Conservation (phyloP, 2,113 vertebrate genomes). For the Gavia stellata region DNA sequence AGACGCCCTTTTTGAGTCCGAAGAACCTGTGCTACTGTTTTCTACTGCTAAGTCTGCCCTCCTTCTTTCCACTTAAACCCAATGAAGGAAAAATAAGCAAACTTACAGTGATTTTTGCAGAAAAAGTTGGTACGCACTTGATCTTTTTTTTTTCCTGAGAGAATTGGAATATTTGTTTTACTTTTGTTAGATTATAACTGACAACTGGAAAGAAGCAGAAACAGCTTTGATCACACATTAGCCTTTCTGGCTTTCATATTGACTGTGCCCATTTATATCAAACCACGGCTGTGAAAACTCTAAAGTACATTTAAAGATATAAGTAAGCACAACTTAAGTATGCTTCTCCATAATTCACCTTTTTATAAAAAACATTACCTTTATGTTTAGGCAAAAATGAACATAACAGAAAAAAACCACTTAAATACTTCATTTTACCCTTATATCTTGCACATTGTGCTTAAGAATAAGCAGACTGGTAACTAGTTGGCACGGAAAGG, state of each 20-base stretch:
- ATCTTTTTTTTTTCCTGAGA: background rate
- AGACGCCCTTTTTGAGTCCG: background rate
- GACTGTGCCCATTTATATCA: conserved; percentile 78
- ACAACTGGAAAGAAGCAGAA: background rate
- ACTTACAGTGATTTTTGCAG: background rate
- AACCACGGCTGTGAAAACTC: conserved; percentile 30
- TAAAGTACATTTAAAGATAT: background rate
- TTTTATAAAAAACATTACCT: conserved; percentile 3
- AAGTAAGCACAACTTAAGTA: background rate
- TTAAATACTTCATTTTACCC: conserved; percentile 31
- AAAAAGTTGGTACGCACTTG: background rate
- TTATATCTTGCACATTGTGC: background rate
- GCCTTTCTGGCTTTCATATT: conserved; percentile 33
- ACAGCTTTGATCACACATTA: background rate
- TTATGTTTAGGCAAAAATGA: conserved; percentile 35
- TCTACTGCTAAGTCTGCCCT: background rate
- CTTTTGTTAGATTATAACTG: background rate
- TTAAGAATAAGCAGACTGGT: conserved; percentile 51
- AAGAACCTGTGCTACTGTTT: background rate
- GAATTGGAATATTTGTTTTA: background rate
- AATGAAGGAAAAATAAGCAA: background rate
- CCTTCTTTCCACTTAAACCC: background rate
- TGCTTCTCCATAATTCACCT: background rate
- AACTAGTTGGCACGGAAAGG: conserved; percentile 28
- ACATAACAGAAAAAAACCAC: background rate